phyloP scores from a whole-genome alignment of 2,113 vertebrate species.

The Zosterops hypoxanthus region DNA sequence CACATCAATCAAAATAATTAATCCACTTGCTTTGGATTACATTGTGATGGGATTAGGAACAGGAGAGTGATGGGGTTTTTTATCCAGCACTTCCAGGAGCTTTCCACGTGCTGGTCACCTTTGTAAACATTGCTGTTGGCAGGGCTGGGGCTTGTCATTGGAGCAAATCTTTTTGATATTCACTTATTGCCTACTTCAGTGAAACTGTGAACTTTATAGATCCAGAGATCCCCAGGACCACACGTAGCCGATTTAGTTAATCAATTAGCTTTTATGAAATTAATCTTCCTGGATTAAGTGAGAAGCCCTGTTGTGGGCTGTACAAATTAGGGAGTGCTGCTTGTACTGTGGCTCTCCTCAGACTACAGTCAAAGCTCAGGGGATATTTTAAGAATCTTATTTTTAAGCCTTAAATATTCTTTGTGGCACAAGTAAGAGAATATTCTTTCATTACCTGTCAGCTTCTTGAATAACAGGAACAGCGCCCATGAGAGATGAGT shows the following conservation, averaged over 20 bases:
- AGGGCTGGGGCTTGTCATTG: accelerated
- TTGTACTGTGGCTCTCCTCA: background rate
- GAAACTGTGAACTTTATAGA: background rate
- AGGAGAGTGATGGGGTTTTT: background rate
- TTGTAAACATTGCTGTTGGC: background rate
- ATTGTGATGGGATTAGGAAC: background rate
- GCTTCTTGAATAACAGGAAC: background rate
- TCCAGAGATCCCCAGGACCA: background rate
- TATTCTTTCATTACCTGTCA: background rate
- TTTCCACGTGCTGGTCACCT: background rate
- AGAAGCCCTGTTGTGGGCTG: background rate
- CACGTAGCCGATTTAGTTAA: background rate
- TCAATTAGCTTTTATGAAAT: background rate
- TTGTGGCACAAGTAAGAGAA: background rate
- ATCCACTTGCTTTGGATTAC: background rate
- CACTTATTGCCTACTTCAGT: background rate
- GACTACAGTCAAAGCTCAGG: background rate
- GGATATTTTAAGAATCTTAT: background rate
- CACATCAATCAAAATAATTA: background rate
- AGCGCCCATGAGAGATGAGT: accelerated
- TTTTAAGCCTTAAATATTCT: background rate
- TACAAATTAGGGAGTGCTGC: background rate
- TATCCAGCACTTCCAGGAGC: background rate
- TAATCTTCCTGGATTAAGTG: background rate
- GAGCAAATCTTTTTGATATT: background rate